A percentile compares a stretch with the other conserved stretches of the same genome.
phyloP scores from a whole-genome alignment of 2,113 vertebrate genomes.

The Phylloscopus whistleri region DNA sequence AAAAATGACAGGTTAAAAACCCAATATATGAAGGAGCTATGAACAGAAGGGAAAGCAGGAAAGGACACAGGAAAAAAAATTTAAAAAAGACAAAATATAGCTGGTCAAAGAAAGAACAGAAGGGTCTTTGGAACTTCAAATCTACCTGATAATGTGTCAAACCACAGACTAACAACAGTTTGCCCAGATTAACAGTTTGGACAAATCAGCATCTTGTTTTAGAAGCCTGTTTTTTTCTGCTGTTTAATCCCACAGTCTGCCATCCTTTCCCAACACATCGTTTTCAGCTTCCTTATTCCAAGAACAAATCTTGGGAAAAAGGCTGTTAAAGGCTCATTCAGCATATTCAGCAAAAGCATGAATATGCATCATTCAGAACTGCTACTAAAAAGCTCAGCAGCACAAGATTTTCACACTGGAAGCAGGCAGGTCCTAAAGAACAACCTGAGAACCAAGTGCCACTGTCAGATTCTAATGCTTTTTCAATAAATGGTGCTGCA shows the following conservation, averaged over 20 bases:
- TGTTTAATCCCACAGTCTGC: not conserved
- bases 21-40: not conserved
- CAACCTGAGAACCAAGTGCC: not conserved
- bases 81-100: not conserved
- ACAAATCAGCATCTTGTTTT: not conserved
- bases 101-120: not conserved
- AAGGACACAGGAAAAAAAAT: not conserved
- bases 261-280: not conserved
- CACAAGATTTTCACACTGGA: not conserved
- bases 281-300: not conserved
- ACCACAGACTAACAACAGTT: not conserved
- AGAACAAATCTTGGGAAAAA: not conserved
- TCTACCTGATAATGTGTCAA: not conserved
- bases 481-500: not conserved
- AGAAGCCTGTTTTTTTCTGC: not conserved
- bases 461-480: not conserved
- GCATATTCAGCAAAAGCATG: not conserved
- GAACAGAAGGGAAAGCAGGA: not conserved
- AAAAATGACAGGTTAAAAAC: not conserved
- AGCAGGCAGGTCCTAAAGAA: not conserved
- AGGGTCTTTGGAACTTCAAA: not conserved
- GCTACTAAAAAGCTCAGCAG: not conserved
- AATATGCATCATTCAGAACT: not conserved
- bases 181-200: not conserved
- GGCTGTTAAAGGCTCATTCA: not conserved